These are phyloP conservation scores for Aulostomus chinensis DNA, from an alignment of 2,797 vertebrate genomes.

Conservation along the genomic window DNA sequence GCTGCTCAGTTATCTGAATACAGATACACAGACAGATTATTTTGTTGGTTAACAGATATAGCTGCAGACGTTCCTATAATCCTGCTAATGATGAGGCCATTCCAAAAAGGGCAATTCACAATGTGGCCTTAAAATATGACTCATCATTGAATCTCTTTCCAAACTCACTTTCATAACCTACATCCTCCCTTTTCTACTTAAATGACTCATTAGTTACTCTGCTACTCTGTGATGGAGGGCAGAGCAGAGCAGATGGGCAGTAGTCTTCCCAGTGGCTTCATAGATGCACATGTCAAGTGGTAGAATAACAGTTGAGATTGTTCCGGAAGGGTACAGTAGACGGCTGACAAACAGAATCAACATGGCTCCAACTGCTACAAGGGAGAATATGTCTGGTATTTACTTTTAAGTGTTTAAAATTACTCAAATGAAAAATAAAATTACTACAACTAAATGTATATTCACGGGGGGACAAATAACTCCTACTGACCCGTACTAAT, in stretches of 20 bases:
- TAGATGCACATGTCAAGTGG: not conserved
- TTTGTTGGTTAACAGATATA: not conserved
- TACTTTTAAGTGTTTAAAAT: too few relatives aligned
- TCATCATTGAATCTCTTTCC: constrained; percentile 39
- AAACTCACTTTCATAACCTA: constrained; percentile 31
- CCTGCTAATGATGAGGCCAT: not conserved
- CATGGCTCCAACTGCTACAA: too few relatives aligned
- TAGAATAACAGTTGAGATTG: too few relatives aligned
- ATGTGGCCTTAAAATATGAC: constrained; percentile 15
- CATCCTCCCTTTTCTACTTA: constrained; percentile 26
- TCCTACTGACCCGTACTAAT: too few relatives aligned
- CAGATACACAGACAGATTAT: not conserved
- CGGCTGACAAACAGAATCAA: too few relatives aligned
- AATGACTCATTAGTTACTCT: constrained; percentile 35
- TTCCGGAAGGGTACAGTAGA: too few relatives aligned
- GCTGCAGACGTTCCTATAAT: not conserved
- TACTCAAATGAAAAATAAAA: too few relatives aligned
- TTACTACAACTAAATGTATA: too few relatives aligned
- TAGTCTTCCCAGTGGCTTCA: not conserved
- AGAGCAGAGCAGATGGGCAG: not conserved
- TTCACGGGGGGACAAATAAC: too few relatives aligned
- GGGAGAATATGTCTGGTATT: too few relatives aligned
- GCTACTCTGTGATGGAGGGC: constrained; percentile 23
- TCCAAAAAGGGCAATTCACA: not conserved
- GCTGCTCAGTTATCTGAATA: too few relatives aligned